Evolutionary conservation across 2,888 invertebrate genomes (phyloP).

Genomic region (Nezara viridula): DNA sequence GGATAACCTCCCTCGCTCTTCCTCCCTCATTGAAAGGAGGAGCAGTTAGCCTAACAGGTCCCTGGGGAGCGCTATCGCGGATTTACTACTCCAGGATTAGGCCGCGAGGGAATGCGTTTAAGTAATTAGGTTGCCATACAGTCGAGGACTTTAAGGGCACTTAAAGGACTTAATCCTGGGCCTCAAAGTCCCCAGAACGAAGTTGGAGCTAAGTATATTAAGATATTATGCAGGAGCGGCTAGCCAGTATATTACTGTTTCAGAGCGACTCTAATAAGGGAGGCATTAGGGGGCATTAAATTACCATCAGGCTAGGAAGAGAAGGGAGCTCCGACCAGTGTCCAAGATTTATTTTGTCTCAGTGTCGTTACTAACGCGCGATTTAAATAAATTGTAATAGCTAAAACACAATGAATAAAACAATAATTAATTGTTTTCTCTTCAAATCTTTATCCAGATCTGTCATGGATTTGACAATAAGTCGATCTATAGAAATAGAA

Average conservation of each 20-base stretch:
- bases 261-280: background rate
- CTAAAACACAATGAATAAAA: no score
- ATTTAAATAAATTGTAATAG: background rate
- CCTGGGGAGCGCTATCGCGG: background rate
- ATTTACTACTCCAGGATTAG: background rate
- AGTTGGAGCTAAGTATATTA: conserved; percentile 53
- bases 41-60: conserved; percentile 42
- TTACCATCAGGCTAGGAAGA: background rate
- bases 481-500: no score
- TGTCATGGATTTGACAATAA: no score
- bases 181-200: conserved; percentile 48
- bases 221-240: conserved; percentile 52
- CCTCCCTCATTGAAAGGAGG: conserved; percentile 5
- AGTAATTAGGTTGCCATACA: conserved; percentile 47
- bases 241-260: conserved; percentile 32
- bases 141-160: conserved; percentile 52
- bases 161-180: conserved; percentile 47
- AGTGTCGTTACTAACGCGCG: background rate
- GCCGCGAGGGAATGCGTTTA: conserved; percentile 12
- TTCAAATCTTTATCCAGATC: no score
- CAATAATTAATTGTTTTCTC: no score
- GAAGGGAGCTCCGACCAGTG: background rate
- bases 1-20: background rate
- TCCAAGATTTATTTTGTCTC: background rate
- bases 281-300: conserved; percentile 28